A percentile compares a stretch with the other conserved stretches of the same genome.
These are phyloP conservation scores for Thryonomys swinderianus DNA, from an alignment of 2,113 vertebrate species.

Conservation along the genomic window DNA sequence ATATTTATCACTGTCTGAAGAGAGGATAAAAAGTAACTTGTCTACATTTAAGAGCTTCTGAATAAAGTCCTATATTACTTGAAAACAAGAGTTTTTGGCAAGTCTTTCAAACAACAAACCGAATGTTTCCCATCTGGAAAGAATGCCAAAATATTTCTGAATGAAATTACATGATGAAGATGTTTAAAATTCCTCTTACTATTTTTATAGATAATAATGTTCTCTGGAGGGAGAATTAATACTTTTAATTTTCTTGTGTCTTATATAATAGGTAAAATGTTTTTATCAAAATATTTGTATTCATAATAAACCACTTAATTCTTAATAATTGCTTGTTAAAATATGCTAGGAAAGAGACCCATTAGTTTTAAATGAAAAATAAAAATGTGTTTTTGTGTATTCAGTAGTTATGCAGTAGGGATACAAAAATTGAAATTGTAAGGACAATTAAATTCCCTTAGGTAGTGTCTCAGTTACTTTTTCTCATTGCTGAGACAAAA, in stretches of 20 bases:
- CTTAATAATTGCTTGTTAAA: background rate
- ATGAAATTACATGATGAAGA: conserved; percentile 54
- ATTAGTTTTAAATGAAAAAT: background rate
- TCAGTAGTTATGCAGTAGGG: background rate
- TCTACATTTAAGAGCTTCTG: conserved; percentile 27
- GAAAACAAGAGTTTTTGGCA: conserved; percentile 59
- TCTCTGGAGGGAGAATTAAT: conserved; percentile 45
- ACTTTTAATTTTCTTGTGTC: conserved; percentile 52
- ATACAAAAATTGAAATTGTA: background rate
- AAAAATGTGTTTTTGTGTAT: background rate
- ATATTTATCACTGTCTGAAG: background rate
- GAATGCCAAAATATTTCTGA: conserved; percentile 68
- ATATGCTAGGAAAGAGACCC: background rate
- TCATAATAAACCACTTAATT: conserved; percentile 2
- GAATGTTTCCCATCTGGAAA: conserved; percentile 67
- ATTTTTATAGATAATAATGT: conserved; percentile 73
- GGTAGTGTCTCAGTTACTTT: background rate
- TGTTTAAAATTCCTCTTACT: conserved; percentile 61
- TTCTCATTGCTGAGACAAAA: background rate
- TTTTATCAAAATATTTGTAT: background rate
- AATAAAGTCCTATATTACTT: conserved; percentile 48
- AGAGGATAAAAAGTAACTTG: background rate
- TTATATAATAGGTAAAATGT: conserved; percentile 67
- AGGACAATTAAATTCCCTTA: background rate
- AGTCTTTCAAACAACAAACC: conserved; percentile 63